These are phyloP conservation scores for Hydractinia echinata DNA, from an alignment of 30 jellyfish, hydroid and myxozoan genomes.

Conservation along the genomic window DNA sequence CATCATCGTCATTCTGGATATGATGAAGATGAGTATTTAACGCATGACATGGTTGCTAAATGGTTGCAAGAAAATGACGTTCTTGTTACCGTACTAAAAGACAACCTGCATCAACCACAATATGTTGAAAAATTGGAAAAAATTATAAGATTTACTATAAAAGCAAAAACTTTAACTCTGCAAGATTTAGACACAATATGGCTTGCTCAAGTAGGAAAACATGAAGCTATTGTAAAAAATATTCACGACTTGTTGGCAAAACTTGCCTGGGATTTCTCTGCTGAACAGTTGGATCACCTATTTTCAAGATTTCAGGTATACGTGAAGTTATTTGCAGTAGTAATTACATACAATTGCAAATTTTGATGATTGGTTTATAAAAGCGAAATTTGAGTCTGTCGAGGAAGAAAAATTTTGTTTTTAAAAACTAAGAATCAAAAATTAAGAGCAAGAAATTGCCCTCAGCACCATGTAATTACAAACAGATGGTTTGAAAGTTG, in stretches of 20 bases:
- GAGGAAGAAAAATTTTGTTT: too few species aligned
- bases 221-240: conserved; percentile 92
- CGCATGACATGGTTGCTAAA: conserved; percentile 90
- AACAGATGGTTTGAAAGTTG: too few species aligned
- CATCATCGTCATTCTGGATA: conserved; percentile 86
- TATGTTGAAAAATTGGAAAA: conserved; percentile 92
- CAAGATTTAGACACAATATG: conserved; percentile 92
- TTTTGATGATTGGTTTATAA: too few species aligned
- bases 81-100: conserved; percentile 77
- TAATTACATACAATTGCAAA: too few species aligned
- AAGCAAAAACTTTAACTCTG: conserved; percentile 77
- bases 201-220: conserved; percentile 95
- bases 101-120: conserved; percentile 98
- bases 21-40: conserved; percentile 89
- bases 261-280: conserved; percentile 98
- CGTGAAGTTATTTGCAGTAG: neutral
- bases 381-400: too few species aligned
- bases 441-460: too few species aligned
- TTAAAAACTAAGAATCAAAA: too few species aligned
- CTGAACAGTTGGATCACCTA: conserved; percentile 93
- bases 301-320: conserved; percentile 92
- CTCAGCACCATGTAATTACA: too few species aligned
- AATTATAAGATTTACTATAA: conserved; percentile 83
- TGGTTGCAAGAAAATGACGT: conserved; percentile 96
- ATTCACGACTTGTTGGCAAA: conserved; percentile 91